Percentiles rank a stretch among this genome's conserved stretches.
Conservation (phyloP, 2,888 invertebrate genomes). For the Nemurella pictetii region DNA sequence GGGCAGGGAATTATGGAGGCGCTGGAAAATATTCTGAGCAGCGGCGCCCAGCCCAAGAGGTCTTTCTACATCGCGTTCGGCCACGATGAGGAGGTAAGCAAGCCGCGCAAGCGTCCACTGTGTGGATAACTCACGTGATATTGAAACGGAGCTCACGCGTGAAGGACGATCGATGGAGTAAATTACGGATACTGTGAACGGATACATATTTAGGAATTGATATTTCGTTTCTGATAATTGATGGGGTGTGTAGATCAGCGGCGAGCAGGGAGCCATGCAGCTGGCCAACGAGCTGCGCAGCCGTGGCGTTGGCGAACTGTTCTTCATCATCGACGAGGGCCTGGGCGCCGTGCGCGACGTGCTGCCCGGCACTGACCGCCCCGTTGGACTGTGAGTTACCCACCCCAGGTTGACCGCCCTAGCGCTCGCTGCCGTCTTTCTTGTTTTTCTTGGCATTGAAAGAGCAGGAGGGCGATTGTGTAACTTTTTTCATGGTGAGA, state of each 20-base stretch:
- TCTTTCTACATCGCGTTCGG: constrained; percentile 57
- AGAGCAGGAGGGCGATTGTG: too few relatives aligned
- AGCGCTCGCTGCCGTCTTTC: too few relatives aligned
- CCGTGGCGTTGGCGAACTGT: constrained; percentile 48
- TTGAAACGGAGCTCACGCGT: too few relatives aligned
- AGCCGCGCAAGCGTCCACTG: too few relatives aligned
- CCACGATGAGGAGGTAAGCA: constrained; percentile 57
- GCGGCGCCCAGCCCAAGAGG: constrained; percentile 51
- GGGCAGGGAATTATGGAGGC: constrained; percentile 55
- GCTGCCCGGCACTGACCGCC: constrained; percentile 50
- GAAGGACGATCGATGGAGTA: too few relatives aligned
- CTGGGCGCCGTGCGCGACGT: constrained; percentile 50
- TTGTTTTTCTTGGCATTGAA: too few relatives aligned
- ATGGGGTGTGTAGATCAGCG: constrained; percentile 45
- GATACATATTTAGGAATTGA: too few relatives aligned
- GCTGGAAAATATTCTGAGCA: constrained; percentile 51
- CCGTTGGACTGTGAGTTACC: constrained; percentile 42
- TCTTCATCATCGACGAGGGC: constrained; percentile 57
- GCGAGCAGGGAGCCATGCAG: constrained; percentile 50
- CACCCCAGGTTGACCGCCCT: background rate
- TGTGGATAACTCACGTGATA: background rate
- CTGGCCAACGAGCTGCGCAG: constrained; percentile 48
- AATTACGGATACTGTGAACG: too few relatives aligned
- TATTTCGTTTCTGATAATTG: too few relatives aligned
- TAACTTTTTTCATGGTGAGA: too few relatives aligned